Percentiles rank a stretch among this genome's conserved stretches.
Conservation (phyloP, 2,888 invertebrate species). For the Tenodera sinensis region DNA sequence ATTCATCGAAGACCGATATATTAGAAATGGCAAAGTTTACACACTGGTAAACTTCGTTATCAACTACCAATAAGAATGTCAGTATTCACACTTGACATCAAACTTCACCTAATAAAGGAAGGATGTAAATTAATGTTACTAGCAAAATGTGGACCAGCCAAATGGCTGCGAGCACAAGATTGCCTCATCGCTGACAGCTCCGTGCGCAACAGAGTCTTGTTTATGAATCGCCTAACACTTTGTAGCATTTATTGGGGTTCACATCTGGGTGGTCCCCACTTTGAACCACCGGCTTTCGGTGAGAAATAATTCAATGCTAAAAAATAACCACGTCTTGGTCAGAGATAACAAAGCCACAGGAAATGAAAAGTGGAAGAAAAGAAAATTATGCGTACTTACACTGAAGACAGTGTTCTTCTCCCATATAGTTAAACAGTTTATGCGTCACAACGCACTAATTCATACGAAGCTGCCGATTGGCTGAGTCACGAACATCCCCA, state of each 20-base stretch:
- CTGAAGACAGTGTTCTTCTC: neutral
- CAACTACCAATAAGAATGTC: too few relatives aligned
- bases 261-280: neutral
- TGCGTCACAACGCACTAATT: slow-evolving; percentile 1
- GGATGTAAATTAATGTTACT: too few relatives aligned
- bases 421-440: slow-evolving; percentile 16
- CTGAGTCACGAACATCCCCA: neutral
- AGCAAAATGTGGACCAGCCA: too few relatives aligned
- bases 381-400: neutral
- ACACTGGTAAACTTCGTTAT: too few relatives aligned
- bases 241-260: neutral
- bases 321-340: neutral
- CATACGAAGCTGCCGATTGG: slow-evolving; percentile 13
- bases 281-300: neutral
- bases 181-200: neutral
- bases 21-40: too few relatives aligned
- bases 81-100: too few relatives aligned
- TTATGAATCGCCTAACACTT: neutral
- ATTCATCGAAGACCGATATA: too few relatives aligned
- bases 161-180: neutral
- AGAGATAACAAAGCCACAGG: neutral
- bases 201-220: neutral
- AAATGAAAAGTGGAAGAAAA: neutral
- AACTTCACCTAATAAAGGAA: too few relatives aligned
- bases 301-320: neutral